phyloP scores from a whole-genome alignment of 2,797 vertebrate species.

The Benthosema pterotum region DNA sequence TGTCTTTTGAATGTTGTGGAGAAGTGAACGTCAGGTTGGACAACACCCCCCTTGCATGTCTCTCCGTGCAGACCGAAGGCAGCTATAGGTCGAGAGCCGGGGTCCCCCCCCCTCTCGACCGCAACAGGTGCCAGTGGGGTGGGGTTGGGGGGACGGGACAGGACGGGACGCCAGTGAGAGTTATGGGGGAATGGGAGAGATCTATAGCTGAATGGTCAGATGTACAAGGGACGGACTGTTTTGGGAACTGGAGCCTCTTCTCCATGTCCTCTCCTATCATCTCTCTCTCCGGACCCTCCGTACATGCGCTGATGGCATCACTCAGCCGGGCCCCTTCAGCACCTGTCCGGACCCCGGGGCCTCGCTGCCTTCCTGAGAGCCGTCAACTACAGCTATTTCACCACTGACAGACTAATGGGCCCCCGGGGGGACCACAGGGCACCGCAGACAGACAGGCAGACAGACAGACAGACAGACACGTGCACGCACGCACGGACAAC shows the following conservation, averaged over 20 bases:
- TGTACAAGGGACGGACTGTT: conserved; percentile 33
- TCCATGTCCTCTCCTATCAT: conserved; percentile 25
- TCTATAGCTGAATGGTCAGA: conserved; percentile 29
- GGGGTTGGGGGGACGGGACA: neutral
- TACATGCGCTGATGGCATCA: conserved; percentile 62
- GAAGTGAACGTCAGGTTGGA: too few species aligned
- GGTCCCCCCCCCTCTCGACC: conserved; percentile 8
- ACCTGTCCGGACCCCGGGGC: conserved; percentile 42
- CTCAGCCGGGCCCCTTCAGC: conserved; percentile 62
- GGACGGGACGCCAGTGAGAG: conserved; percentile 4
- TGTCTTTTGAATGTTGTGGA: too few species aligned
- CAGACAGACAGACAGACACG: conserved; percentile 3
- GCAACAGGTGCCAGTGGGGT: conserved; percentile 60
- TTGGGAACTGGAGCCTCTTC: conserved; percentile 48
- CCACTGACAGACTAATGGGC: conserved; percentile 71
- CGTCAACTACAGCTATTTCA: conserved; percentile 57
- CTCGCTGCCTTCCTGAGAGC: conserved; percentile 69
- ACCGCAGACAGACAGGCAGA: conserved; percentile 15
- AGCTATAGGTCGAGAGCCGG: neutral
- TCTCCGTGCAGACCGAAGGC: neutral
- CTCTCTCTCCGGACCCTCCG: conserved; percentile 26
- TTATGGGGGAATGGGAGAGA: conserved; percentile 10
- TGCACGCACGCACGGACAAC: neutral
- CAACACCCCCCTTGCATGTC: too few species aligned
- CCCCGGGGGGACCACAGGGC: conserved; percentile 18